phyloP scores from a whole-genome alignment of 2,113 vertebrate species.

The Mus spicilegus region DNA sequence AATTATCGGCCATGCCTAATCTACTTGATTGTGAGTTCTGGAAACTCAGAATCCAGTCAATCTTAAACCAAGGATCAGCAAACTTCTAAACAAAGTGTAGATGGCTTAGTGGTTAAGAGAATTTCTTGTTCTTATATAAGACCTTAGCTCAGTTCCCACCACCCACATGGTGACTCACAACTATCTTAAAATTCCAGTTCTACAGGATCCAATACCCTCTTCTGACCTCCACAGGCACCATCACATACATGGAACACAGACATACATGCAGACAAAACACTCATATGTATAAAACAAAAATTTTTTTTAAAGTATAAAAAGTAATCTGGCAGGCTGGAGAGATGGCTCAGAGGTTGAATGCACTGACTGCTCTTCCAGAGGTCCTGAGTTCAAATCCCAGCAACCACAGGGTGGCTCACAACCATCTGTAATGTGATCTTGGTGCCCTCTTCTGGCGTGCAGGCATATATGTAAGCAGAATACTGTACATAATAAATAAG shows the following conservation, averaged over 20 bases:
- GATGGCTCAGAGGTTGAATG: too few relatives aligned
- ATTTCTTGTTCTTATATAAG: too few relatives aligned
- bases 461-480: too few relatives aligned
- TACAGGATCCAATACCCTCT: background rate
- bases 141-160: too few relatives aligned
- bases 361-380: too few relatives aligned
- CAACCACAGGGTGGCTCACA: too few relatives aligned
- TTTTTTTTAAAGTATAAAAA: too few relatives aligned
- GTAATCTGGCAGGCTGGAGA: too few relatives aligned
- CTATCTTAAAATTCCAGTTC: background rate
- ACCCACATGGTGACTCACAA: background rate
- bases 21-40: background rate
- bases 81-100: background rate
- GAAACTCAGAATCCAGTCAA: background rate
- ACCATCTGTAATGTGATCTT: too few relatives aligned
- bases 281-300: background rate
- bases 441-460: too few relatives aligned
- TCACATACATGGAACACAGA: background rate
- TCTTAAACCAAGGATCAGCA: background rate
- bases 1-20: background rate
- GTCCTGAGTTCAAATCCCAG: too few relatives aligned
- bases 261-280: background rate
- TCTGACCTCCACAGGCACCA: background rate
- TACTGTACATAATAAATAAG: too few relatives aligned
- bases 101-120: background rate